Evolutionary conservation across 2,797 vertebrate species (phyloP), one percentile per base, ranked within the genome.

Genomic region (Champsocephalus esox): DNA sequence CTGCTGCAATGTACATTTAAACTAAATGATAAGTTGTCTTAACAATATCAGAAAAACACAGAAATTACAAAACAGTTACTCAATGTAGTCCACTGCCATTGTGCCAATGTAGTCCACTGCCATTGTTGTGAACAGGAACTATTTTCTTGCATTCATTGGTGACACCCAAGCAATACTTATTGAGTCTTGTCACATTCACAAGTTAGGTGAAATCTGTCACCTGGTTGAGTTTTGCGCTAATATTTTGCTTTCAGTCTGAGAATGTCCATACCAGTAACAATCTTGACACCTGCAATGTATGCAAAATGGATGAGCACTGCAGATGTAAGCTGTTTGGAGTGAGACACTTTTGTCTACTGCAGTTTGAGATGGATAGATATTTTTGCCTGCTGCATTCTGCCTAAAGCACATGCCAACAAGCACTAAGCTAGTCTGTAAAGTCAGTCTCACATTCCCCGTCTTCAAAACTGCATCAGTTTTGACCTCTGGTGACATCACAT

Each of bases 401-500:
- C 17, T 12, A 4, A 43, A 65, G 57, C 11, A 0, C 12, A 17
- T 52, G 5, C 38, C 56, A 70, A 46, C 14, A 21, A 43, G 16
- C 1, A 8, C 63, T 21, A 32, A 69, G 57, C 34, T 2, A 19
- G 19, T 5, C 41, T 17, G 60, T 43, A 2, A 74, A 58, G 54
- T 70, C 73, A 44, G 13, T 55, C 56, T 69, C 24, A 2, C 43
- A 1, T 54, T 59, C 12, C 1, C 13, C 12, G 1, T 43, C 55
- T 14, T 43, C 48, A 14, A 44, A 50, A 66, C 12, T 0, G 19
- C 24, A 8, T 52, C n/a, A 3, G 13, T n/a, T 55, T 9, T 51
- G 7, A 5, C 0, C 48, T 64, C 19, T 32, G 11, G 38, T 62
- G 75, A 64, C 60, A 16, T 78, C 69, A 51, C 24, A 41, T 14